phyloP scores from a whole-genome alignment of 2,888 invertebrate species.

The Cataglyphis altisquamis region DNA sequence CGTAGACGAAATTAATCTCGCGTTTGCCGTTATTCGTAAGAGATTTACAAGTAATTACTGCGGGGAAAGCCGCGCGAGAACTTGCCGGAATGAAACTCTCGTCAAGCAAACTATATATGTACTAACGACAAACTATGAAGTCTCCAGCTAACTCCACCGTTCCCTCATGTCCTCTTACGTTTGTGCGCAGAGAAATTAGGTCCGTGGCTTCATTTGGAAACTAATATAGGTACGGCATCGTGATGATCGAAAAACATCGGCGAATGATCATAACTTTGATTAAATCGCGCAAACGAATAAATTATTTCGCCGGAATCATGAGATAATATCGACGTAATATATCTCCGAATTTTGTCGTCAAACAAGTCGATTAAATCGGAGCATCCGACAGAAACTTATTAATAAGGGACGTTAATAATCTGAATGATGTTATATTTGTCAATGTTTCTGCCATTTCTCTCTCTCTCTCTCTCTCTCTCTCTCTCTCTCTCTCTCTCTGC shows the following conservation, averaged over 20 bases:
- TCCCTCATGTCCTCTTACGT: not conserved
- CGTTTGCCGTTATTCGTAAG: conserved; percentile 52
- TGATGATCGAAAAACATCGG: not conserved
- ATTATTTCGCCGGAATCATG: not conserved
- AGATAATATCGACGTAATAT: not conserved
- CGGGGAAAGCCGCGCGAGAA: conserved; percentile 36
- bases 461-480: not conserved
- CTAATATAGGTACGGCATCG: conserved; percentile 4
- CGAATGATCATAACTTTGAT: conserved; percentile 19
- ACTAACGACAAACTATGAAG: conserved; percentile 53
- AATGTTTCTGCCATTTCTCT: not conserved
- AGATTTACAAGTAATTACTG: conserved; percentile 53
- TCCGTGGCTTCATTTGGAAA: conserved; percentile 41
- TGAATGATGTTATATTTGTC: not conserved
- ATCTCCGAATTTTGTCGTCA: not conserved
- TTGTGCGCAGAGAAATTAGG: conserved; percentile 29
- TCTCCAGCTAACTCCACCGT: conserved; percentile 42
- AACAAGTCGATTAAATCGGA: not conserved
- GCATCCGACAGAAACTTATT: not conserved
- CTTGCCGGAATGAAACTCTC: conserved; percentile 52
- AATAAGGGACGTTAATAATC: not conserved
- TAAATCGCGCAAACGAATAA: conserved; percentile 4
- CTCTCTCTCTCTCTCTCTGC: not conserved
- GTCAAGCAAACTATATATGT: conserved; percentile 36
- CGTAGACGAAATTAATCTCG: conserved; percentile 40